Conservation (phyloP, 2,888 invertebrate species). For the Andrena fulva region DNA sequence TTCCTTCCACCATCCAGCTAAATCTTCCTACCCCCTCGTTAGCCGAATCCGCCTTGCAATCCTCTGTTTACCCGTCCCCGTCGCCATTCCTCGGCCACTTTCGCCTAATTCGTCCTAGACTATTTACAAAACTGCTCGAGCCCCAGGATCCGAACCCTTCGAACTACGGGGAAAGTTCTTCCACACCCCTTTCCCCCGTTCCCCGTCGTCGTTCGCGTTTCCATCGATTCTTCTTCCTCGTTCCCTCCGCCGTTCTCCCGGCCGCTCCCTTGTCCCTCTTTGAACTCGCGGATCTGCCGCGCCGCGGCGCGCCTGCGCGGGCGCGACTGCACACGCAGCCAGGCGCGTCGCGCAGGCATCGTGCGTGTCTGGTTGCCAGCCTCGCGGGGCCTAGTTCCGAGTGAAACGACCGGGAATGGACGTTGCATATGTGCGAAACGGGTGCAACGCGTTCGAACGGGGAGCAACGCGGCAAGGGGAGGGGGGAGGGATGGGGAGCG, state of each 20-base stretch:
- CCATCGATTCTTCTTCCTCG: slow-evolving; percentile 15
- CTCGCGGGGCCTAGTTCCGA: slow-evolving; percentile 52
- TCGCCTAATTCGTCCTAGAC: neutral
- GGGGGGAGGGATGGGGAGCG: neutral
- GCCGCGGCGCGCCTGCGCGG: slow-evolving; percentile 35
- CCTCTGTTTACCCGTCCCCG: neutral
- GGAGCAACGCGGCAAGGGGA: neutral
- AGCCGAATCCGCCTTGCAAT: neutral
- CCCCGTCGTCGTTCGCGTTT: neutral
- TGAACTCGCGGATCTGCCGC: neutral
- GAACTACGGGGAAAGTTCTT: neutral
- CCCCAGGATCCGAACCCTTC: neutral
- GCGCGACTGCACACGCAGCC: slow-evolving; percentile 50
- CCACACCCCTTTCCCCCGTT: neutral
- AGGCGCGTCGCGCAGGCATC: slow-evolving; percentile 56
- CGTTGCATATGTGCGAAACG: slow-evolving; percentile 70
- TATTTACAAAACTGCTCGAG: neutral
- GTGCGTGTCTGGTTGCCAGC: slow-evolving; percentile 49
- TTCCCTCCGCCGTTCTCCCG: neutral
- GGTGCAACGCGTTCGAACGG: slow-evolving; percentile 60
- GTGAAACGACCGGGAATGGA: slow-evolving; percentile 61
- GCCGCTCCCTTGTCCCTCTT: neutral
- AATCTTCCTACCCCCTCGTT: neutral
- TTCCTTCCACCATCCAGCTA: neutral
- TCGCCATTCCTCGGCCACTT: neutral